Evolutionary conservation across 1,140 invertebrate genomes (phyloP).

Genomic region (Branchinecta lindahli): DNA sequence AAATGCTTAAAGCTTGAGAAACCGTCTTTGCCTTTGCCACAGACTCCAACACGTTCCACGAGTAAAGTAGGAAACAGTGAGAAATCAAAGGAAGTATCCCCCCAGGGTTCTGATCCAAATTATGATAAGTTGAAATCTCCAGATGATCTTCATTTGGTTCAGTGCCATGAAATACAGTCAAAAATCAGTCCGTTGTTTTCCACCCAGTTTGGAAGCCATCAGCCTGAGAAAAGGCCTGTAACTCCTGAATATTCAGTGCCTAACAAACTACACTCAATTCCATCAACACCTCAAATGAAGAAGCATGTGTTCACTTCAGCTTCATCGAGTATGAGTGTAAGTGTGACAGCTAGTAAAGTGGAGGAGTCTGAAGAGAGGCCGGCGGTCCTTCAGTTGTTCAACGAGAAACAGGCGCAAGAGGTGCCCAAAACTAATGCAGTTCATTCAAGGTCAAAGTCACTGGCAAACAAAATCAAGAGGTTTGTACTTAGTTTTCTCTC

Average conservation of each 20-base stretch:
- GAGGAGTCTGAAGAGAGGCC: too few species aligned
- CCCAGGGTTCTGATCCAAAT: background rate
- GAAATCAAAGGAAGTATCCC: background rate
- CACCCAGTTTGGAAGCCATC: background rate
- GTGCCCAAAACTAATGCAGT: too few species aligned
- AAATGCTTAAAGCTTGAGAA: background rate
- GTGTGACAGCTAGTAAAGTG: too few species aligned
- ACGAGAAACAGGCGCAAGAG: too few species aligned
- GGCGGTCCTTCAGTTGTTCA: too few species aligned
- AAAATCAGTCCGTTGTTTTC: background rate
- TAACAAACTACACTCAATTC: background rate
- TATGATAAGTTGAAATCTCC: conserved; percentile 1
- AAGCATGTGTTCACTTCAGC: background rate
- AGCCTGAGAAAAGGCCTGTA: background rate
- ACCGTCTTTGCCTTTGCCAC: background rate
- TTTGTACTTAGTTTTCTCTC: too few species aligned
- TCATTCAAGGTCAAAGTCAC: too few species aligned
- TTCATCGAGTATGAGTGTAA: too few species aligned
- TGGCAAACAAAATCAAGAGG: too few species aligned
- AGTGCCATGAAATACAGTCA: conserved; percentile 2
- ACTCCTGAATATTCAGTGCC: conserved; percentile 2
- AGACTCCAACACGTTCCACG: background rate
- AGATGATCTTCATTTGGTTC: background rate
- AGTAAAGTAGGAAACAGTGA: background rate
- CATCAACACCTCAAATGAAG: background rate